Percentiles rank a stretch among this genome's conserved stretches.
phyloP scores from a whole-genome alignment of 2,888 invertebrate genomes.

The Euplexia lucipara region DNA sequence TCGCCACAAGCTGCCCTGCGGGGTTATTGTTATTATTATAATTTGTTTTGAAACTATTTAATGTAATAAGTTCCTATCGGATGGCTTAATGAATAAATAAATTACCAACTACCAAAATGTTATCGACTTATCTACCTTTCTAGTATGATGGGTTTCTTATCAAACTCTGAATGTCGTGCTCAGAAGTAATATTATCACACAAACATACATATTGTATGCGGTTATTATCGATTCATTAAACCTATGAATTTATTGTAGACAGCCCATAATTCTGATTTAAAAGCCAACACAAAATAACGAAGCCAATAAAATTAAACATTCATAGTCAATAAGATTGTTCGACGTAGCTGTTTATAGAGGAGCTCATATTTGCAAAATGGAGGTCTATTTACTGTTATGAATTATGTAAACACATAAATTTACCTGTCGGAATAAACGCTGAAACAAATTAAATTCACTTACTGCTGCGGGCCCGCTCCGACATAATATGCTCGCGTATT shows the following conservation, averaged over 20 bases:
- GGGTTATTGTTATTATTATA: too few relatives aligned
- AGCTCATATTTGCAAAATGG: slow-evolving; percentile 31
- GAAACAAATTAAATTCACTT: slow-evolving; percentile 54
- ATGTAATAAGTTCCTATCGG: too few relatives aligned
- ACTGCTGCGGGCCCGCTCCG: slow-evolving; percentile 39
- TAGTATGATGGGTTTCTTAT: too few relatives aligned
- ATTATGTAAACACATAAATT: slow-evolving; percentile 57
- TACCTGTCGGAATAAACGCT: slow-evolving; percentile 55
- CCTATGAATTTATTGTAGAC: neutral
- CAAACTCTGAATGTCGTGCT: too few relatives aligned
- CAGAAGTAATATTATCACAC: too few relatives aligned
- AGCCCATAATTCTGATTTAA: neutral
- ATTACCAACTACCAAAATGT: too few relatives aligned
- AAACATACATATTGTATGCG: too few relatives aligned
- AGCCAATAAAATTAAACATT: slow-evolving; percentile 32
- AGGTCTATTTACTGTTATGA: slow-evolving; percentile 48
- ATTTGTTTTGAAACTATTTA: too few relatives aligned
- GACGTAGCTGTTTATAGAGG: slow-evolving; percentile 19
- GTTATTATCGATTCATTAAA: neutral
- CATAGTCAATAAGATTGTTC: slow-evolving; percentile 20
- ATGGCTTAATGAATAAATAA: too few relatives aligned
- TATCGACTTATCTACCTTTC: too few relatives aligned
- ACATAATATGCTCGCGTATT: slow-evolving; percentile 42
- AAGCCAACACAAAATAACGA: slow-evolving; percentile 1
- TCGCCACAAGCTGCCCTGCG: too few relatives aligned